Percentiles rank a stretch among this genome's conserved stretches.
phyloP scores from a whole-genome alignment of 2,113 vertebrate species.

The Barnardius zonarius region DNA sequence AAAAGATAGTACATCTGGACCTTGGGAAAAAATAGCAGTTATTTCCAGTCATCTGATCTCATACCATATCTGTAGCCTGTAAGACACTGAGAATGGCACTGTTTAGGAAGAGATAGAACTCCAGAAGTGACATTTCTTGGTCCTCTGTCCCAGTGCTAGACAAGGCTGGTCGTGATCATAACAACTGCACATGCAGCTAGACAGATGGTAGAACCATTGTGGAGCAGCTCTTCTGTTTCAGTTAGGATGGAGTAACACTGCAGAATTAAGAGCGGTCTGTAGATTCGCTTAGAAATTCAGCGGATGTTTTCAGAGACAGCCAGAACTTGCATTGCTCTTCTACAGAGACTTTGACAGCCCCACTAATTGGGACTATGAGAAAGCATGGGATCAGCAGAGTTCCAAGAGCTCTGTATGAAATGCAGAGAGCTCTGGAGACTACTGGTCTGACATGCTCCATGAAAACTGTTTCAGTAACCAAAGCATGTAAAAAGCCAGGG shows the following conservation, averaged over 20 bases:
- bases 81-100: background rate
- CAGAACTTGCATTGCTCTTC: background rate
- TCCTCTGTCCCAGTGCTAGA: background rate
- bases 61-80: background rate
- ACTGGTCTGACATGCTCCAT: background rate
- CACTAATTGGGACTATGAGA: background rate
- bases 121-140: background rate
- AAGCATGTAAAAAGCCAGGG: background rate
- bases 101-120: background rate
- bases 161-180: background rate
- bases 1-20: conserved; percentile 28
- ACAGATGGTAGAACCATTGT: fast-evolving
- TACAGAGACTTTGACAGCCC: background rate
- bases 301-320: background rate
- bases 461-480: background rate
- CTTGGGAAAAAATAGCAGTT: background rate
- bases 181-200: background rate
- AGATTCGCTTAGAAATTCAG: background rate
- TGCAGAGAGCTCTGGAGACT: background rate
- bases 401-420: background rate
- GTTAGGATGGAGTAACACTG: background rate
- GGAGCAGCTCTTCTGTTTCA: background rate
- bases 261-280: background rate
- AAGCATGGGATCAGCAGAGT: background rate
- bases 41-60: conserved; percentile 15